Evolutionary conservation across 2,797 vertebrate genomes (phyloP).

Genomic region (Anguilla marmorata): DNA sequence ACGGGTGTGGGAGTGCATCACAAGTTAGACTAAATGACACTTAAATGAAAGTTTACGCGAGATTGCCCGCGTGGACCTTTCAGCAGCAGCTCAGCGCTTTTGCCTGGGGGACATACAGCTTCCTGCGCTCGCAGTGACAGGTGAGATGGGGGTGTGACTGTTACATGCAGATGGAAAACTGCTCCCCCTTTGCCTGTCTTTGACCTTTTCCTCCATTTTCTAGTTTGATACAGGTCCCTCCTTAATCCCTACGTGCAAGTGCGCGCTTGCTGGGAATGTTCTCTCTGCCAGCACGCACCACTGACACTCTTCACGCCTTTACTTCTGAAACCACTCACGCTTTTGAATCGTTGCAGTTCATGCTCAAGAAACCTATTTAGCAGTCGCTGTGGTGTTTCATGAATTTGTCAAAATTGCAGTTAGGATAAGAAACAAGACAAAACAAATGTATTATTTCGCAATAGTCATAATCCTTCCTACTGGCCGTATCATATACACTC

Average conservation of each 20-base stretch:
- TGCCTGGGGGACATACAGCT: constrained; percentile 24
- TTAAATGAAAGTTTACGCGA: constrained; percentile 1
- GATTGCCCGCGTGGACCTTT: background rate
- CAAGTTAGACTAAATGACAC: background rate
- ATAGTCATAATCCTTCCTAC: too few species aligned
- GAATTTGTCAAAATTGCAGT: background rate
- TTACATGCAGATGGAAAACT: constrained; percentile 23
- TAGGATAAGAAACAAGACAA: background rate
- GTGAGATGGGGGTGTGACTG: constrained; percentile 30
- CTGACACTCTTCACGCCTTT: background rate
- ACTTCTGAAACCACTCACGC: background rate
- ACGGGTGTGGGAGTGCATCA: background rate
- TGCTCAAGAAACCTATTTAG: background rate
- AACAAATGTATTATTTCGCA: too few species aligned
- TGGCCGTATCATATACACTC: too few species aligned
- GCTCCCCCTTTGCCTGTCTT: constrained; percentile 30
- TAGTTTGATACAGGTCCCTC: constrained; percentile 41
- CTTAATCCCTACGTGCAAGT: constrained; percentile 53
- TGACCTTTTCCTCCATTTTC: constrained; percentile 39
- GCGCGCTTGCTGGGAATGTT: constrained; percentile 61
- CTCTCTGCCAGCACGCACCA: background rate
- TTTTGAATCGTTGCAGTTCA: background rate
- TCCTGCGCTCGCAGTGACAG: constrained; percentile 34
- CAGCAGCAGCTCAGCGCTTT: background rate
- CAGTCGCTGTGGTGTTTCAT: background rate